Conservation (phyloP, 2,113 vertebrate genomes). For the Salminus brasiliensis region DNA sequence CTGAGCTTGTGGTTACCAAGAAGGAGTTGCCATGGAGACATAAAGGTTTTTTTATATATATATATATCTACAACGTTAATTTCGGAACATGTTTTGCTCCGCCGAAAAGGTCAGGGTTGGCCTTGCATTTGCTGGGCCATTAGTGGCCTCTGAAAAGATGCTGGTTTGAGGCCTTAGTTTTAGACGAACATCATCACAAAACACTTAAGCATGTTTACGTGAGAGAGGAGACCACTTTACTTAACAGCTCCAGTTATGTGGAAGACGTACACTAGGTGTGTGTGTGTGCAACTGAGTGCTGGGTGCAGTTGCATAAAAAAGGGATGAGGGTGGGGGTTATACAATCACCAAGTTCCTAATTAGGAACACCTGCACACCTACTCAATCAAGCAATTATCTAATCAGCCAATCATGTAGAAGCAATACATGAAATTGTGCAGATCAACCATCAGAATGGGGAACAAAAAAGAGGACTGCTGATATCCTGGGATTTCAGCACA, state of each 20-base stretch:
- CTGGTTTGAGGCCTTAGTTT: not conserved
- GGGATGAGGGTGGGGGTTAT: no score
- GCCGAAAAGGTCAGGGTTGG: constrained; percentile 37
- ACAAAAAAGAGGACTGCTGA: no score
- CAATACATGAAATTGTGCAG: no score
- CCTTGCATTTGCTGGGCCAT: constrained; percentile 14
- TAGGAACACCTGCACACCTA: no score
- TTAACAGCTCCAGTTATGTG: constrained; percentile 8
- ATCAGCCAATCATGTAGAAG: no score
- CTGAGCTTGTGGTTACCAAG: constrained; percentile 37
- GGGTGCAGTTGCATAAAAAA: no score
- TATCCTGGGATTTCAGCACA: no score
- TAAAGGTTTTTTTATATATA: constrained; percentile 36
- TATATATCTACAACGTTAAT: constrained; percentile 50
- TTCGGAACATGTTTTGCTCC: constrained; percentile 20
- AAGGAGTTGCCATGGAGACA: constrained; percentile 54
- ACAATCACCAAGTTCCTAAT: no score
- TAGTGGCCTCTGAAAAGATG: constrained; percentile 12
- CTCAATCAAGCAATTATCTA: no score
- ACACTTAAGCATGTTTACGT: not conserved
- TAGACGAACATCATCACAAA: constrained; percentile 10
- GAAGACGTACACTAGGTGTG: not conserved
- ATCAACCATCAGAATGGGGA: no score
- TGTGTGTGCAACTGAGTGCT: not conserved
- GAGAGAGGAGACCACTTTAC: constrained; percentile 4